Evolutionary conservation across 2,888 invertebrate genomes (phyloP), one percentile per base, ranked within the genome.

Genomic region (Tethea ocularis): DNA sequence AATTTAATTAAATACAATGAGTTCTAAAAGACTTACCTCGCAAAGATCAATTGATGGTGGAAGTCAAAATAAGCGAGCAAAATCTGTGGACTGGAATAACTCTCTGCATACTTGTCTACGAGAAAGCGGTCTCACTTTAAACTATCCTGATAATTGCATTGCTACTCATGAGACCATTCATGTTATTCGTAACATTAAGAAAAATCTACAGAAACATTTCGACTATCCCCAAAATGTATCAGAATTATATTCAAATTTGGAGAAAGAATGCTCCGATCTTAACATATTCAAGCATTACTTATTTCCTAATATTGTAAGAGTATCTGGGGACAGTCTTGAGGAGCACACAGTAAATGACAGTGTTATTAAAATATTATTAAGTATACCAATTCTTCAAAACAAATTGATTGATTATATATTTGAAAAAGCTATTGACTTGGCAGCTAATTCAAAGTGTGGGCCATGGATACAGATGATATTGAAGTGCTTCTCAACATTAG

Each of bases 401-500:
- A 93, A 94, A 64, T 80, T 96, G 3, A 88, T 95, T 10, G 94
- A 95, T 56, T 93, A 94, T 61, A 81, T 96, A 22, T 86, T 96
- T 64, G 94, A 95, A 62, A 94, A 94, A 84, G 94, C 95, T 26
- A 94, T 94, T 51, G 93, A 94, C 68, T 84, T 93, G 61, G 93
- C 94, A 1, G 86, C 91, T 29, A 93, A 94, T 61, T 92, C 89
- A 57, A 84, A 83, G 87, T 90, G 87, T 67, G 80, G 93, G 77
- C 86, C 93, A 73, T 87, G 88, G 90, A 90, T 96, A 46, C 93
- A 94, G 57, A 86, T 95, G 75, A 91, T 96, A 68, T 74, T 97
- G 24, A 95, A 95, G 67, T 95, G 96, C 64, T 91, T 97, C 61
- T 94, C 95, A 23, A 95, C 95, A 65, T 87, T 97, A 52, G 95